Evolutionary conservation across 2,113 vertebrate genomes (phyloP).

Genomic region (Cariama cristata): DNA sequence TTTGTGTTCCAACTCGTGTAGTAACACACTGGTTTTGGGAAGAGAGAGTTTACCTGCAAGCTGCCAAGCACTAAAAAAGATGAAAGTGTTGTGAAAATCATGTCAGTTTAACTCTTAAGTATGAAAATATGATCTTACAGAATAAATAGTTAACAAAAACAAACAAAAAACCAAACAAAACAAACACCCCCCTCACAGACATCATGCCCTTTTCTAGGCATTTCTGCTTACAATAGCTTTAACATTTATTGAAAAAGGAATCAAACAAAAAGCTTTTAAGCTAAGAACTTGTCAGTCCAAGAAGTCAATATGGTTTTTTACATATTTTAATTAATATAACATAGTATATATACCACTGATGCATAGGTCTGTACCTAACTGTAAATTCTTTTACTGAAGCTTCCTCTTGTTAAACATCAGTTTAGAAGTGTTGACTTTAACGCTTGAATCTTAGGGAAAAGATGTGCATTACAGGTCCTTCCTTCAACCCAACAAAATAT

Average conservation of each 20-base stretch:
- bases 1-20: background rate
- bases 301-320: background rate
- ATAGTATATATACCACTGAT: background rate
- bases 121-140: background rate
- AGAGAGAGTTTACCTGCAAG: background rate
- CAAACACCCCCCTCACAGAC: fast-evolving
- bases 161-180: background rate
- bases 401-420: background rate
- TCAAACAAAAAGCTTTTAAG: background rate
- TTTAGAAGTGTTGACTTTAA: background rate
- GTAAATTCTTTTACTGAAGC: background rate
- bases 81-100: background rate
- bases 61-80: background rate
- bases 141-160: background rate
- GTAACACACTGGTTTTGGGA: background rate
- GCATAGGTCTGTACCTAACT: background rate
- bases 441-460: background rate
- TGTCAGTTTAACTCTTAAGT: background rate
- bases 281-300: background rate
- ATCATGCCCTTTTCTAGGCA: fast-evolving
- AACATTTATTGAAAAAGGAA: fast-evolving
- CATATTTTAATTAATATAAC: background rate
- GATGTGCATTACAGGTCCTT: background rate
- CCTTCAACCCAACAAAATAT: background rate
- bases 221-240: background rate